Evolutionary conservation across 2,888 invertebrate genomes (phyloP), one percentile per base, ranked within the genome.

Genomic region (Apoda limacodes): DNA sequence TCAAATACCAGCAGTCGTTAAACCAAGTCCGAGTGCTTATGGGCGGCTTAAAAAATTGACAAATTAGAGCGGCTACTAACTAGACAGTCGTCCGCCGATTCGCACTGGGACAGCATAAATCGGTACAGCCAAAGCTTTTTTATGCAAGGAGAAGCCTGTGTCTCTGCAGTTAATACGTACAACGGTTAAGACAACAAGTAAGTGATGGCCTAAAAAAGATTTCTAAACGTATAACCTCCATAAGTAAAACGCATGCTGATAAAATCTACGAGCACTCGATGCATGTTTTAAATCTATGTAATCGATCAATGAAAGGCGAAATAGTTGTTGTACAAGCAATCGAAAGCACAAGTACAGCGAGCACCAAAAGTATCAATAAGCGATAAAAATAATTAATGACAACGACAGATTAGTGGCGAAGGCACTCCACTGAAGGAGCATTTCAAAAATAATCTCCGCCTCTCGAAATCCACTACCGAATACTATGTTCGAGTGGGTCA

Each of bases 371-470:
- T 74, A 64, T 56, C 66, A 55, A 76, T 74, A 74, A 75, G 70
- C 70, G 78, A 80, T 80, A 80, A 78, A 78, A 76, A 74, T 78
- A 78, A 80, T 80, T 78, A 80, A 71, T 74, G 69, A 67, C 75
- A 68, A 67, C 69, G 64, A 54, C 60, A 74, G 78, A 76, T 78
- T 80, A 76, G 67, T 60, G 49, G 46, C 56, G 60, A 64, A 71
- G 68, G 68, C 70, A 78, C 78, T 80, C 63, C 52, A 78, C 56
- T 78, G 61, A 66, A 78, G 76, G 70, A 78, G 74, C 70, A 69
- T 74, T 78, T 71, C 66, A 72, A 69, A 76, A 67, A 70, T 80
- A 72, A 80, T 80, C 78, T 78, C 74, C 42, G 53, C 67, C 71
- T 74, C 76, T 75, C 66, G 61, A 78, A 55, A 6, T 6, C 5